Evolutionary conservation across 2,797 vertebrate species (phyloP).

Genomic region (Melanotaenia trifasciata): DNA sequence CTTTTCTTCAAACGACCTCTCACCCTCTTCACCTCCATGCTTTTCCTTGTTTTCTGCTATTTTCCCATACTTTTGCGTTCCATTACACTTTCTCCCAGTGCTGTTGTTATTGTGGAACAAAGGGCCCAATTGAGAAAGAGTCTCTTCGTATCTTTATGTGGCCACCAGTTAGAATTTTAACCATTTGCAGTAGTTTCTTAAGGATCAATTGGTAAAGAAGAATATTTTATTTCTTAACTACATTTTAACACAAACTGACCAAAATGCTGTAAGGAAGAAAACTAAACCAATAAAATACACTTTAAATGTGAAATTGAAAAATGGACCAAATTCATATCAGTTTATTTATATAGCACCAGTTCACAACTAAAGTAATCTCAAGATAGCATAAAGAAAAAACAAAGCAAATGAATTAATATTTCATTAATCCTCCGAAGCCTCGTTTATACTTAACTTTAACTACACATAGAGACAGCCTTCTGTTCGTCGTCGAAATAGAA

Average conservation of each 20-base stretch:
- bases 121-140: constrained; percentile 4
- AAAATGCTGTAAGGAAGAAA: background rate
- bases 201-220: background rate
- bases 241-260: background rate
- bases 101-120: constrained; percentile 35
- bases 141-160: background rate
- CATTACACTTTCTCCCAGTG: constrained; percentile 7
- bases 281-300: background rate
- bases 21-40: constrained; percentile 16
- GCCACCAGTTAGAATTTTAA: background rate
- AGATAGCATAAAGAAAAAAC: background rate
- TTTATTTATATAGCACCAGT: no score
- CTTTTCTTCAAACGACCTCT: constrained; percentile 49
- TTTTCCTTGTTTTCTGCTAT: constrained; percentile 20
- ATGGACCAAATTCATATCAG: no score
- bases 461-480: background rate
- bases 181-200: constrained; percentile 1
- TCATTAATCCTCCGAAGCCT: background rate
- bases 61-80: constrained; percentile 12
- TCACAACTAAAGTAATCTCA: no score
- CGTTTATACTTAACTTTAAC: background rate
- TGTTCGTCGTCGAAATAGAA: background rate
- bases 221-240: background rate
- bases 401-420: background rate
- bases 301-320: background rate